Base-by-base conservation (phyloP, 1,140 invertebrate genomes). In the Drosophila pruinosa region DNA sequence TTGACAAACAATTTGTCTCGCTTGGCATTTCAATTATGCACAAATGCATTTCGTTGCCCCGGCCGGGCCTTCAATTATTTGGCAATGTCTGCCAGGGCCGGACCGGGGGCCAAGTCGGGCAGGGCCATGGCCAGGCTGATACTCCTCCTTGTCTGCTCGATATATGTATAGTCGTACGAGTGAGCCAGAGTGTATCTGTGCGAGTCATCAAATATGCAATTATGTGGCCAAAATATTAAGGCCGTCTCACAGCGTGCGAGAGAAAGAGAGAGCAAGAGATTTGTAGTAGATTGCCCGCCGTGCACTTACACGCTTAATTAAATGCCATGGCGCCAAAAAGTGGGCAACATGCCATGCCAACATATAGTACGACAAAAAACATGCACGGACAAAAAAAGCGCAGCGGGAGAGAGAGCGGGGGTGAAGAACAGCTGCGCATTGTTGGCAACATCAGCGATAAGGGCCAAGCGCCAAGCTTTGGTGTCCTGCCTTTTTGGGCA, bases 241-340 rank as follows among this genome's bases (percentile, higher is more conserved):
- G 6, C 43, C 50, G 24, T 17, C 26, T n/a, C 21, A 48, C 48
- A 28, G 4, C 2, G 15, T 14, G 6, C 1, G 3, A 2, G 2
- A 47, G 17, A 47, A 19, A 19, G 19, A 1, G 1, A 21, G 41
- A 15, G 22, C 0, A 36, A 14, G 15, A 7, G 21, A 52, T 22
- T 22, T 15, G 4, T 31, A 47, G 56, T 31, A 47, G 56, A 59
- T 36, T 74, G 50, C 56, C 62, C 21, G 73, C 47, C 43, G 52
- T 82, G 78, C 82, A 86, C 73, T 86, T 86, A 81, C 82, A 86
- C 81, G 81, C 81, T 88, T 86, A 86, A 86, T 86, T 88, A 88
- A 86, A 86, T 88, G 77, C 70, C 70, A 67, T 38, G 54, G 54
- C 69, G 70, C 82, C 62, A 70, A 68, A 81, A 81, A 75, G 70